These are phyloP conservation scores for Cheilosia impressa DNA, from an alignment of 2,888 invertebrate species.

Conservation along the genomic window DNA sequence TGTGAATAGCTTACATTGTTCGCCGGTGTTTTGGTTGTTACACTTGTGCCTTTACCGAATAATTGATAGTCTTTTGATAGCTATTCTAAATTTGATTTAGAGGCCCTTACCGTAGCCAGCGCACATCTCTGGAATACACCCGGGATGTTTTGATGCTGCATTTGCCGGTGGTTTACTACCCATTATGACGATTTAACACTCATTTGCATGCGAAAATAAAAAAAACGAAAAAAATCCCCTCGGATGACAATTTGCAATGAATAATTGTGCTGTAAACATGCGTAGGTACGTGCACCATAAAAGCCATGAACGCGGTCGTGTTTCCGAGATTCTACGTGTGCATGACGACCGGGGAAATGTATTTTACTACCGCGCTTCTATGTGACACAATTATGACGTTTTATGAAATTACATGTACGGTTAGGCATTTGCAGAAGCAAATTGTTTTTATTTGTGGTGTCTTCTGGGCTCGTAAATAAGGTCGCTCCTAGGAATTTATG, in stretches of 20 bases:
- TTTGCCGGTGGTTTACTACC: not conserved
- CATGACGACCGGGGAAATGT: slow-evolving; percentile 50
- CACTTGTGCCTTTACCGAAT: not conserved
- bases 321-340: slow-evolving; percentile 34
- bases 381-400: slow-evolving; percentile 66
- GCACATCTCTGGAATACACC: not conserved
- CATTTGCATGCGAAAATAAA: slow-evolving; percentile 48
- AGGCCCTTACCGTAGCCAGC: not conserved
- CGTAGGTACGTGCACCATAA: slow-evolving; percentile 50
- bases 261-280: slow-evolving; percentile 61
- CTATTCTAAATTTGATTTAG: not conserved
- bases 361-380: slow-evolving; percentile 51
- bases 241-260: slow-evolving; percentile 58
- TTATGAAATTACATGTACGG: slow-evolving; percentile 20
- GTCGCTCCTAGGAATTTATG: not conserved
- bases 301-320: slow-evolving; percentile 46
- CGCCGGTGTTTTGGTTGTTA: not conserved
- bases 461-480: not conserved
- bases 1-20: slow-evolving; percentile 11
- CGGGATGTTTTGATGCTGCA: not conserved
- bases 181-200: slow-evolving; percentile 36
- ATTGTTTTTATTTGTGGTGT: slow-evolving; percentile 13
- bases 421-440: slow-evolving; percentile 17
- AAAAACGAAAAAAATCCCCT: slow-evolving; percentile 5
- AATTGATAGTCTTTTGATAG: slow-evolving; percentile 15